Conservation (phyloP, 2,888 invertebrate species). For the Cephus pulcher region DNA sequence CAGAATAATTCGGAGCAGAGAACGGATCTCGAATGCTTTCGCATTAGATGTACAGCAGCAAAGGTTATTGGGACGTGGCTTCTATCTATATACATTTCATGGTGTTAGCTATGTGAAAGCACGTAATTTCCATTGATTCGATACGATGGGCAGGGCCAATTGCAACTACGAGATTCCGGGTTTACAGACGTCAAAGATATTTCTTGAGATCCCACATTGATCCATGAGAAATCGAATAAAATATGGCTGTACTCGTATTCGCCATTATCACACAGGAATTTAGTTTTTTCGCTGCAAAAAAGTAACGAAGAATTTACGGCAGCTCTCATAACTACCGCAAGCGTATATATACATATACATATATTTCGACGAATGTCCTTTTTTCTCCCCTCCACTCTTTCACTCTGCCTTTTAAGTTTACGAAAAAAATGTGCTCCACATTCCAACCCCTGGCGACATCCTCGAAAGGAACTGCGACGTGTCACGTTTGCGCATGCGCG, state of each 20-base stretch:
- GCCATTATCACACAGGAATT: not conserved
- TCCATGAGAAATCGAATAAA: not conserved
- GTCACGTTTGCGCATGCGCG: not conserved
- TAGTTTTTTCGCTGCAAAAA: not conserved
- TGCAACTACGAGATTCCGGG: not conserved
- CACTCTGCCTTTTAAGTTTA: not conserved
- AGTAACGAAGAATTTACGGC: not conserved
- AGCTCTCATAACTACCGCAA: not conserved
- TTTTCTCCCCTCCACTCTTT: not conserved
- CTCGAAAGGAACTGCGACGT: not conserved
- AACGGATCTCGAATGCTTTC: conserved; percentile 12
- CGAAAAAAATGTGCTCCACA: not conserved
- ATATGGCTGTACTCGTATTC: not conserved
- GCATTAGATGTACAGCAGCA: conserved; percentile 1
- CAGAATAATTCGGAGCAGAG: conserved; percentile 29
- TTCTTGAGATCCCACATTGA: not conserved
- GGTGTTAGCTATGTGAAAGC: conserved; percentile 34
- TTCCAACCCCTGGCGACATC: not conserved
- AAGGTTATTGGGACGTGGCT: conserved; percentile 25
- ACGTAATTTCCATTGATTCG: conserved; percentile 20
- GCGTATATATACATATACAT: not conserved
- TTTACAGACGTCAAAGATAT: not conserved
- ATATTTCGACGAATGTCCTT: not conserved
- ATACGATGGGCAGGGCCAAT: not conserved
- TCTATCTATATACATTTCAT: conserved; percentile 25